Evolutionary conservation across 2,113 vertebrate genomes (phyloP), one percentile per base, ranked within the genome.

Genomic region (Dryoscopus gambensis): DNA sequence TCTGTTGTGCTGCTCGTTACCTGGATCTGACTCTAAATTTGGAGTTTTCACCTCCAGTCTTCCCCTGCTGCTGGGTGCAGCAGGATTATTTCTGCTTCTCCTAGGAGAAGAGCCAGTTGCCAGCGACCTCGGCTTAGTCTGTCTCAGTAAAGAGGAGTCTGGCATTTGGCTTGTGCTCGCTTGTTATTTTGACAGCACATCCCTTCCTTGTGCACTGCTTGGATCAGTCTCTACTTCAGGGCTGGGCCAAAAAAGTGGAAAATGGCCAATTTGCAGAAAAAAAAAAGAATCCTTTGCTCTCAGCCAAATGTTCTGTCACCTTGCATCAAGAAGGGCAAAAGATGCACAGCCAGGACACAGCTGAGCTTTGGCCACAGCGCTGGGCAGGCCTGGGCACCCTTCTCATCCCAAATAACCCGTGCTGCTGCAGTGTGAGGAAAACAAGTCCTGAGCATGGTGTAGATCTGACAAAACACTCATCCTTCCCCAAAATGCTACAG

Each of bases 221-320:
- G 33, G 65, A 40, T 46, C 18, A 31, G 3, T 13, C 19, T 3
- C 19, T 37, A 8, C 40, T n/a, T 35, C 23, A 62, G 60, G 69
- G 8, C 30, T 75, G 62, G 74, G 44, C 52, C 1, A 31, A 55
- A 56, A 23, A 0, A 10, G n/a, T 76, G 67, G 67, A 60, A 86
- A 90, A 80, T 0, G 8, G 71, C 21, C 63, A 49, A 7, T 31
- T 24, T 64, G 16, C 63, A 65, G n/a, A 14, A 20, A 35, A 53
- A 31, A 21, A 21, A 9, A 40, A 3, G 6, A 30, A 35, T 20
- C 8, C 0, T 0, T 13, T 37, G 42, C 55, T 89, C 28, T 65
- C 42, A 12, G 60, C n/a, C 42, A 46, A 56, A 12, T 56, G 19
- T 78, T 89, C 75, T 82, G 24, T 65, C 83, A 63, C 52, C 31